phyloP scores from a whole-genome alignment of 2,113 vertebrate genomes.

The Balaenoptera acutorostrata region DNA sequence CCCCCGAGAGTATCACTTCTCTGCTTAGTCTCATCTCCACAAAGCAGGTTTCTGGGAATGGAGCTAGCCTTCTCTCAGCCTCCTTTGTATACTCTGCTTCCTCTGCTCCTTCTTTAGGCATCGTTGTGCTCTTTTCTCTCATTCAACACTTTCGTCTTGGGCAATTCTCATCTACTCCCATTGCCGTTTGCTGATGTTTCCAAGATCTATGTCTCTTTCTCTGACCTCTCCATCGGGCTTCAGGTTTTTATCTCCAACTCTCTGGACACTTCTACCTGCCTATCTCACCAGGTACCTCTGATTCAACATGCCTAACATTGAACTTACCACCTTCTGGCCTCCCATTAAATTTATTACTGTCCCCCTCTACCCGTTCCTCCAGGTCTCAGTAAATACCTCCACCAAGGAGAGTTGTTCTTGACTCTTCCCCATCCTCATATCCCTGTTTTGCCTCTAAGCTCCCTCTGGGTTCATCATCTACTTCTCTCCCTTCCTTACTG shows the following conservation, averaged over 20 bases:
- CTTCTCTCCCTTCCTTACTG: background rate
- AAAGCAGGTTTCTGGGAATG: background rate
- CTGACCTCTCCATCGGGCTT: background rate
- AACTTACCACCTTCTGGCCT: background rate
- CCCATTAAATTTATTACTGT: background rate
- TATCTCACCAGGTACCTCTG: background rate
- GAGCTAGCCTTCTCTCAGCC: background rate
- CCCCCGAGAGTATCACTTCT: background rate
- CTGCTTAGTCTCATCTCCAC: background rate
- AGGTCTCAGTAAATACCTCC: background rate
- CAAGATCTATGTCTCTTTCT: background rate
- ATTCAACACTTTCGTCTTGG: background rate
- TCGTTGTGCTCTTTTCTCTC: conserved; percentile 15
- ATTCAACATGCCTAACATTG: background rate
- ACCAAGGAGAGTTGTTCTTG: background rate
- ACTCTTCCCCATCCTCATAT: background rate
- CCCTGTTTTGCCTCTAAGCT: background rate
- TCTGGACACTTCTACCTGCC: background rate
- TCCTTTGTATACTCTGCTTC: background rate
- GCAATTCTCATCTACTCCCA: background rate
- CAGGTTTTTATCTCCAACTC: background rate
- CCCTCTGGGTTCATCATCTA: background rate
- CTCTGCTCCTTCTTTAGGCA: background rate
- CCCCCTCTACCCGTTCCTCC: background rate
- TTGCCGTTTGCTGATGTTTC: background rate